A percentile compares a stretch with the other conserved stretches of the same genome.
These are phyloP conservation scores for Gisinianus flammeolus DNA, from an alignment of 2,888 invertebrate genomes.

Conservation along the genomic window DNA sequence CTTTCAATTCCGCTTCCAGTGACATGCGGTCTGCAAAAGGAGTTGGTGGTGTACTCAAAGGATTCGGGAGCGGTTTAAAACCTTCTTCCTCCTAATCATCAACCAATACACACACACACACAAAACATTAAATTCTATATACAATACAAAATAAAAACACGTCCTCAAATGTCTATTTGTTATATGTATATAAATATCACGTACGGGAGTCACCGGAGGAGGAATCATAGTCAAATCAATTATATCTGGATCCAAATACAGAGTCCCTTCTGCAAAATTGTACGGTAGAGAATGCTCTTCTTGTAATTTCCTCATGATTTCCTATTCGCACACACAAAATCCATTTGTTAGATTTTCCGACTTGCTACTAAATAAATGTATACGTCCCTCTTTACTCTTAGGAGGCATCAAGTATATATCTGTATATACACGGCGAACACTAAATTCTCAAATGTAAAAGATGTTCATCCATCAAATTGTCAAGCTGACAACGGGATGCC, in stretches of 20 bases:
- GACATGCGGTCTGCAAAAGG: slow-evolving; percentile 73
- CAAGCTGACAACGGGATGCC: not conserved
- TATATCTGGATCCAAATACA: slow-evolving; percentile 82
- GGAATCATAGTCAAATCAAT: slow-evolving; percentile 87
- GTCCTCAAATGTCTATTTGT: too few relatives aligned
- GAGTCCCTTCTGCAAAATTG: slow-evolving; percentile 63
- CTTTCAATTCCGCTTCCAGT: slow-evolving; percentile 62
- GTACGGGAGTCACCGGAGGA: slow-evolving; percentile 83
- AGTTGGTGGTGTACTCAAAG: slow-evolving; percentile 75
- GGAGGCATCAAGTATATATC: too few relatives aligned
- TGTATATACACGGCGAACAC: too few relatives aligned
- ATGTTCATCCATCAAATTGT: too few relatives aligned
- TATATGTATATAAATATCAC: slow-evolving; percentile 61
- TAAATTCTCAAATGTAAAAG: too few relatives aligned
- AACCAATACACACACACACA: slow-evolving; percentile 8
- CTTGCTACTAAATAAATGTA: too few relatives aligned
- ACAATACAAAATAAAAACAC: too few relatives aligned
- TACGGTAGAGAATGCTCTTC: slow-evolving; percentile 61
- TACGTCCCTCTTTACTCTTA: not conserved
- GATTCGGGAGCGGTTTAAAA: slow-evolving; percentile 70
- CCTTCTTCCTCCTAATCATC: slow-evolving; percentile 72
- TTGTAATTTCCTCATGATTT: slow-evolving; percentile 62
- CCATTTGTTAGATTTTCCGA: not conserved
- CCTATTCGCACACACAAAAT: slow-evolving; percentile 48
- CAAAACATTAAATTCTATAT: too few relatives aligned